phyloP scores from a whole-genome alignment of 2,888 invertebrate genomes.

The Lepetodrilus schrolli region DNA sequence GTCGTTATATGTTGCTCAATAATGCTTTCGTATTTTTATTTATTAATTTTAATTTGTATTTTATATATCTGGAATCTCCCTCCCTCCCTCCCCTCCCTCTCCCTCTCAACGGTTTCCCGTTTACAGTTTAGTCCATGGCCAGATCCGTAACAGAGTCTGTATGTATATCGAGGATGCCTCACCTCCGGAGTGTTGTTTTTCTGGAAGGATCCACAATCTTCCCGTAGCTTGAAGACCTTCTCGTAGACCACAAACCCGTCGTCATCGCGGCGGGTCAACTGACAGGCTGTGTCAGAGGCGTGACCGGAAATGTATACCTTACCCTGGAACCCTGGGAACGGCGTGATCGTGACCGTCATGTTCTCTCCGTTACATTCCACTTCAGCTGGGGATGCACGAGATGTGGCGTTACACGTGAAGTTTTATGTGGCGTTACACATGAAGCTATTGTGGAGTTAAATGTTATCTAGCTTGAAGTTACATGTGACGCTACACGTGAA shows the following conservation, averaged over 20 bases:
- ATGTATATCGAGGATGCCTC: too few relatives aligned
- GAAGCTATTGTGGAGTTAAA: too few relatives aligned
- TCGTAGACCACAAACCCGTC: background rate
- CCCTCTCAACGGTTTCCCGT: background rate
- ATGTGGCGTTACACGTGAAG: too few relatives aligned
- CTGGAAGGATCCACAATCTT: background rate
- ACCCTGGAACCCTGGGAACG: conserved; percentile 9
- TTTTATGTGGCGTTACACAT: too few relatives aligned
- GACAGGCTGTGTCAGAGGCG: background rate
- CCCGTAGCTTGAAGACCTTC: background rate
- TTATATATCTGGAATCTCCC: too few relatives aligned
- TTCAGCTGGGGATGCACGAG: background rate
- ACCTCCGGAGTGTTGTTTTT: background rate
- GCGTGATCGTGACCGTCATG: background rate
- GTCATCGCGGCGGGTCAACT: background rate
- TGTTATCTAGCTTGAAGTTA: too few relatives aligned
- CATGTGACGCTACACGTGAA: too few relatives aligned
- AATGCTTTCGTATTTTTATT: too few relatives aligned
- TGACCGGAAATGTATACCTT: background rate
- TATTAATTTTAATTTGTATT: too few relatives aligned
- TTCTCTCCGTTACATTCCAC: conserved; percentile 16
- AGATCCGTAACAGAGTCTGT: too few relatives aligned
- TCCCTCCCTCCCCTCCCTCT: background rate
- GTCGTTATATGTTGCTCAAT: too few relatives aligned
- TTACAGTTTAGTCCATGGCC: background rate